Base-by-base conservation (phyloP, 2,888 invertebrate genomes). In the Drosophila kambysellisi region DNA sequence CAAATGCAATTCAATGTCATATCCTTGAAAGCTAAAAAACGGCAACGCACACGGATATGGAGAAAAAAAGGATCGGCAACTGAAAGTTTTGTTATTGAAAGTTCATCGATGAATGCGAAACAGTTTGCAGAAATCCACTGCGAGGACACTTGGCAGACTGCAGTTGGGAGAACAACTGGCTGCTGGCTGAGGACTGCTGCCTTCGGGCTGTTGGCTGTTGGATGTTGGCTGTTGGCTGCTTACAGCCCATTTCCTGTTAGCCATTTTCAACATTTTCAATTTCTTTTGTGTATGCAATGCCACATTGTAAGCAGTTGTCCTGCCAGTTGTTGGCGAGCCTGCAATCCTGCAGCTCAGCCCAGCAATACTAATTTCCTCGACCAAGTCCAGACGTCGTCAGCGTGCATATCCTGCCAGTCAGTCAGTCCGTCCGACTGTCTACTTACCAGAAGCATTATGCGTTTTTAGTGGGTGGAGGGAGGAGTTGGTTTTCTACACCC, bases 21-120 rank as follows among this genome's bases (percentile, higher is more conserved):
- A 85, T 86, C 85, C 85, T 85, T 85, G 90, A 90, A 89, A 86
- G 68, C 57, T 53, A 65, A 71, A 79, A 75, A 76, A 57, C 52
- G 50, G 62, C 48, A 48, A 4, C 48, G 60, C 67, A 25, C 29
- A 37, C 46, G 37, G 61, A 65, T 65, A 57, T 48, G 54, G 20
- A 59, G n/a, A n/a, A 39, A 33, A 51, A 76, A 52, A 74, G 33
- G 37, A 53, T 64, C 60, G 65, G 51, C 71, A 71, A 74, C 66
- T 74, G 65, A 90, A 90, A 90, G 83, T 85, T 81, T 81, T 90
- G 83, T 86, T 90, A 89, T 85, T 85, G 85, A 85, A 85, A 90
- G 85, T 85, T 85, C 90, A 90, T 86, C 84, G 85, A 90, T 89
- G 85, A 86, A 90, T 88, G 89, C 62, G 76, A 75, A 70, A 64